Base-by-base conservation (phyloP, 2,797 vertebrate species). In the Eulemur mongoz region DNA sequence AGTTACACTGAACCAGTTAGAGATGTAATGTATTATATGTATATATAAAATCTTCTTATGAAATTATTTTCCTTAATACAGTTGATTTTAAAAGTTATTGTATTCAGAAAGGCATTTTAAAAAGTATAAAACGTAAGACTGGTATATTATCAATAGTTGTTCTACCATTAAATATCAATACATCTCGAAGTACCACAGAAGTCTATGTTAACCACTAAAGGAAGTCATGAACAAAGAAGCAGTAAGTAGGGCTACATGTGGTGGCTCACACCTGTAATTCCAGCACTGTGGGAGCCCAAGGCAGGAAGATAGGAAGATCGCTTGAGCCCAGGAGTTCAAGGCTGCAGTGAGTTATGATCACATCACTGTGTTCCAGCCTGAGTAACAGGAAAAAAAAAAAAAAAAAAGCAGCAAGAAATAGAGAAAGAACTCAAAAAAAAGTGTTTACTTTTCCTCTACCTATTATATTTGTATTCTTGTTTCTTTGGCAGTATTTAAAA, bases 1-100 rank as follows among this genome's bases (percentile, higher is more conserved):
- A 45, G 30, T 45, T 79, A 82, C 32, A 80, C 12, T 43, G 9
- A 78, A 52, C 9, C 2, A 45, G 5, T 89, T 79, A 84, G 4
- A 86, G 13, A 72, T 63, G 13, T 69, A 57, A 75, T 54, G 0
- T 13, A 45, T 30, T 82, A 80, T 81, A 69, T 92, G 4, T 52
- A 54, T 57, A 67, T 45, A 2, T 83, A 76, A 93, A 95, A 67
- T 80, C 7, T 93, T 84, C 40, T n/a, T 5, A 43, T 84, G 3
- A 84, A 72, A 54, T 84, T 88, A n/a, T 86, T 89, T 88, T 73
- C 20, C 57, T 93, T 93, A 80, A 85, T 30, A 52, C 1, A 79
- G 22, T 40, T 90, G 52, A 45, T 57, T 81, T 67, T 75, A 45
- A 13, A 91, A 67, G 30, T 38, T 61, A 18, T 63, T 93, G 91